phyloP scores from a whole-genome alignment of 2,888 invertebrate species.

The Acanthacorydalis orientalis region DNA sequence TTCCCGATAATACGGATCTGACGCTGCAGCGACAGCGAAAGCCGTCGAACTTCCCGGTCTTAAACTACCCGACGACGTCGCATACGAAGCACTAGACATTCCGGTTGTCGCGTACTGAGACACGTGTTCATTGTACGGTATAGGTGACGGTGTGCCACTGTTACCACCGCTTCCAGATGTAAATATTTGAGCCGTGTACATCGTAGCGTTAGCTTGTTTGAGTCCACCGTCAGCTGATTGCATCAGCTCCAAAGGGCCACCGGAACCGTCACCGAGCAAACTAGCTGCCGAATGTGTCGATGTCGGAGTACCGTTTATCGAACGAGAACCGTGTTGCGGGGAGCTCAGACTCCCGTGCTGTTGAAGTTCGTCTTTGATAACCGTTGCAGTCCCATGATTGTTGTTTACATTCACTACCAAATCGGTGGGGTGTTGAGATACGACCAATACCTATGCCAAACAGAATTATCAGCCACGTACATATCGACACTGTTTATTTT shows the following conservation, averaged over 20 bases:
- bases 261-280: conserved; percentile 39
- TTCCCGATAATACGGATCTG: conserved; percentile 67
- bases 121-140: conserved; percentile 31
- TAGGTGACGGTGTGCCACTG: conserved; percentile 45
- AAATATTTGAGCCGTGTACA: conserved; percentile 54
- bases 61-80: conserved; percentile 20
- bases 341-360: conserved; percentile 38
- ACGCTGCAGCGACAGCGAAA: conserved; percentile 31
- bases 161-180: conserved; percentile 31
- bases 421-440: conserved; percentile 24
- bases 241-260: conserved; percentile 29
- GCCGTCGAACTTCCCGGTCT: conserved; percentile 30
- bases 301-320: conserved; percentile 48
- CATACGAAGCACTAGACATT: conserved; percentile 24
- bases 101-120: conserved; percentile 29
- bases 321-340: conserved; percentile 49
- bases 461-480: too few species aligned
- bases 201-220: conserved; percentile 31
- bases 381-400: conserved; percentile 23
- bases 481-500: too few species aligned
- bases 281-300: conserved; percentile 37
- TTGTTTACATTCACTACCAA: conserved; percentile 32
- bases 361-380: conserved; percentile 42
- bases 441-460: conserved; percentile 26
- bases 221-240: conserved; percentile 27